These are phyloP conservation scores for Oscheius sp. DNA, from an alignment of 2,888 invertebrate genomes.

Conservation along the genomic window DNA sequence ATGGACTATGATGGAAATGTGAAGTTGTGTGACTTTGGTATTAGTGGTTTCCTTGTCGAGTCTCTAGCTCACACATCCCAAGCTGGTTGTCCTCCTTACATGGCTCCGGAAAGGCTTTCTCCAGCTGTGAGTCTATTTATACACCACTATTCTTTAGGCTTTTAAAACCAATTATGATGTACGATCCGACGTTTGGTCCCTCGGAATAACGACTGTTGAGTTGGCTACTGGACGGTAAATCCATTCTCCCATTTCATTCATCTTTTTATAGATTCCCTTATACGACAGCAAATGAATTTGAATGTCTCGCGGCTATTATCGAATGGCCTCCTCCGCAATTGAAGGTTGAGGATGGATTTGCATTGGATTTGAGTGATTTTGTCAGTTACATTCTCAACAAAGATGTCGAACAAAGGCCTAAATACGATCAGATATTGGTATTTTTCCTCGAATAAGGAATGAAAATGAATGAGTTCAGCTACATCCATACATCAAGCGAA, in stretches of 20 bases:
- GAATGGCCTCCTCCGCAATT: conserved; percentile 74
- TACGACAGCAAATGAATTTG: conserved; percentile 89
- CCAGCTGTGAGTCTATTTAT: conserved; percentile 31
- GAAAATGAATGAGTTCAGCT: neutral
- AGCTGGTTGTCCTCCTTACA: conserved; percentile 97
- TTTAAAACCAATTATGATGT: conserved; percentile 78
- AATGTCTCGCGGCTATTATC: conserved; percentile 85
- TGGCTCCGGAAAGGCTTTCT: conserved; percentile 79
- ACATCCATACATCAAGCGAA: conserved; percentile 8
- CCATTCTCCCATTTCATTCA: too few relatives aligned
- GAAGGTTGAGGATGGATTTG: conserved; percentile 42
- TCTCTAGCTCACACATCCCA: conserved; percentile 78
- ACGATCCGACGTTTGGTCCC: conserved; percentile 98
- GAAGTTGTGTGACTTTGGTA: conserved; percentile 98
- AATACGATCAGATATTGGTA: conserved; percentile 63
- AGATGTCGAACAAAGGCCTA: conserved; percentile 57
- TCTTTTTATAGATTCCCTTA: conserved; percentile 39
- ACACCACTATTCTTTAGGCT: neutral
- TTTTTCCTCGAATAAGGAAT: conserved; percentile 12
- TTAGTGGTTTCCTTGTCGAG: conserved; percentile 86
- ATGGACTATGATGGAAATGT: conserved; percentile 91
- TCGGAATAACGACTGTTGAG: conserved; percentile 85
- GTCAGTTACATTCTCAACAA: conserved; percentile 62
- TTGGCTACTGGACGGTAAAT: conserved; percentile 92
- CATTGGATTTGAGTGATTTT: conserved; percentile 60